Evolutionary conservation across 1,140 invertebrate genomes (phyloP).

Genomic region (Microplitis demolitor): DNA sequence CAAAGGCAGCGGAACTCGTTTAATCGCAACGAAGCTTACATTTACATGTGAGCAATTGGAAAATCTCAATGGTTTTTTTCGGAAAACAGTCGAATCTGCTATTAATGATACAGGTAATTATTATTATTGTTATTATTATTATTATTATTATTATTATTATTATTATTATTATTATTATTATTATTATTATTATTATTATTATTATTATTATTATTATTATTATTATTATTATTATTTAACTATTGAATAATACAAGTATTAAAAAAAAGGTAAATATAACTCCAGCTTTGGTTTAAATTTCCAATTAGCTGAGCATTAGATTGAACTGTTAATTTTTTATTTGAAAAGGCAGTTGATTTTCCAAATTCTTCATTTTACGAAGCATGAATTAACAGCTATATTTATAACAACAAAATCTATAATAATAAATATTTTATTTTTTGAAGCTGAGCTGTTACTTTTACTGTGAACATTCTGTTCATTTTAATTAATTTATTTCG

Average conservation of each 20-base stretch:
- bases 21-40: conserved; percentile 43
- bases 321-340: too few species aligned
- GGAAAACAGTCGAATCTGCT: conserved; percentile 17
- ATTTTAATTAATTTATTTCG: too few species aligned
- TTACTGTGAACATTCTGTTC: too few species aligned
- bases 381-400: too few species aligned
- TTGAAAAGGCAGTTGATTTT: too few species aligned
- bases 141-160: not conserved
- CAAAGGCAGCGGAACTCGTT: conserved; percentile 35
- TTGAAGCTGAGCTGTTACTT: too few species aligned
- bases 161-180: not conserved
- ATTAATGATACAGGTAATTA: not conserved
- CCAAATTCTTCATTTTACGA: too few species aligned
- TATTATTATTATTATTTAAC: not conserved
- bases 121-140: not conserved
- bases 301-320: too few species aligned
- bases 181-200: not conserved
- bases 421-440: too few species aligned
- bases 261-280: not conserved
- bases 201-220: not conserved
- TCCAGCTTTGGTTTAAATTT: too few species aligned
- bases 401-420: too few species aligned
- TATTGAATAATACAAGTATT: not conserved
- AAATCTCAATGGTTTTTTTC: conserved; percentile 45
- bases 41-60: conserved; percentile 46